Base-by-base conservation (phyloP, 2,113 vertebrate genomes). In the Gasterosteus aculeatus region DNA sequence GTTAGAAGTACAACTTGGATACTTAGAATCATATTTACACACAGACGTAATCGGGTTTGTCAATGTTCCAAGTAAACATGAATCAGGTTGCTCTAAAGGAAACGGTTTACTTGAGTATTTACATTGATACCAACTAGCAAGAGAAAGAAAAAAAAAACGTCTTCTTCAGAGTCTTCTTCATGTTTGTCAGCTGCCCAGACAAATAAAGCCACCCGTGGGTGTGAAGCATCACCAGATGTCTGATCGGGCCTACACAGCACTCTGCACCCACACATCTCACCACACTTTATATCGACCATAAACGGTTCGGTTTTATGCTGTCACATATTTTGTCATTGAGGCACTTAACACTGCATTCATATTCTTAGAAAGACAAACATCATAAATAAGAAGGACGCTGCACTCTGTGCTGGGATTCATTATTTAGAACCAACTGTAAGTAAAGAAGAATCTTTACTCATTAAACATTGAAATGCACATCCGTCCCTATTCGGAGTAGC, bases 141-240 rank as follows among this genome's bases (percentile, higher is more conserved):
- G 16, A 39, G n/a, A 26, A 26, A 61, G 10, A 14, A 64, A 51
- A 39, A 57, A 31, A 26, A 26, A 26, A 26, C 22, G 22, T 26
- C 22, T 26, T 26, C 54, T 5, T 22, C 14, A 19, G 41, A 59
- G 35, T 75, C 26, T 41, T 56, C 16, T 51, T 59, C 38, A 16
- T 63, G 58, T 22, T 66, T 54, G 53, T 66, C 38, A 51, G 29
- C 42, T 42, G 71, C 18, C 44, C 26, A 35, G 29, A 53, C 26
- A 22, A 65, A 75, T 97, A 86, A 85, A 73, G 29, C 14, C 56
- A 22, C 35, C 57, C 77, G 58, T 65, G 22, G 70, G 64, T 56
- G 65, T 59, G 79, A 64, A 35, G 71, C 72, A 31, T 61, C 38
- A 29, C 19, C 22, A 22, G 42, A 8, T 57, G 49, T 57, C 47